Evolutionary conservation across 2,113 vertebrate species (phyloP), one percentile per base, ranked within the genome.

Genomic region (Uria aalge): DNA sequence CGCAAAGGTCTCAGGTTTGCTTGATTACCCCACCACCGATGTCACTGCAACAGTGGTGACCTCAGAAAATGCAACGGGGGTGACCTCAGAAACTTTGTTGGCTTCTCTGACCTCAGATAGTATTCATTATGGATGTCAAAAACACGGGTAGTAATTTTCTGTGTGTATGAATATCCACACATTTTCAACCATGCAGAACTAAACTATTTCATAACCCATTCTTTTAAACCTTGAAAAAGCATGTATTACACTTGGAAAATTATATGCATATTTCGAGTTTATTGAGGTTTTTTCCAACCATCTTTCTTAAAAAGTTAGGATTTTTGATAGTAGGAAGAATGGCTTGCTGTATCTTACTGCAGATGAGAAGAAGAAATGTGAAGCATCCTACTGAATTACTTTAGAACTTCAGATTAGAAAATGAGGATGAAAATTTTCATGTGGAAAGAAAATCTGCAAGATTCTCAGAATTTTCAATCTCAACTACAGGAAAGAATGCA

Each of bases 191-290:
- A 90, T 10, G 82, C 55, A 88, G 32, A 96, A 67, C 72, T 74
- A 52, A 92, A 85, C 23, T 59, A n/a, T 71, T 95, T 90, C 59
- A 74, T 85, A 96, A 92, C 50, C 47, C n/a, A 15, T 63, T 83
- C 38, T 96, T 96, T 80, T 59, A 80, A 92, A 92, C n/a, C 50
- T 76, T 96, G 66, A 29, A 85, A 80, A 95, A 92, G 6, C 50
- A 55, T 83, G 72, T 90, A 90, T 75, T 93, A 77, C 59, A 74
- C n/a, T 82, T 93, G 57, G 63, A 77, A 92, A 95, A 94, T 88
- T 80, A 92, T 27, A 85, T 29, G 15, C 57, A 15, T 69, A 60
- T 90, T 93, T 85, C 50, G 50, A 92, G 41, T 59, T 90, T 90
- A 34, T 48, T 80, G 57, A 93, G 62, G 16, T 14, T 47, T 50